These are phyloP conservation scores for Scophthalmus maximus DNA, from an alignment of 2,113 vertebrate genomes.

Conservation along the genomic window DNA sequence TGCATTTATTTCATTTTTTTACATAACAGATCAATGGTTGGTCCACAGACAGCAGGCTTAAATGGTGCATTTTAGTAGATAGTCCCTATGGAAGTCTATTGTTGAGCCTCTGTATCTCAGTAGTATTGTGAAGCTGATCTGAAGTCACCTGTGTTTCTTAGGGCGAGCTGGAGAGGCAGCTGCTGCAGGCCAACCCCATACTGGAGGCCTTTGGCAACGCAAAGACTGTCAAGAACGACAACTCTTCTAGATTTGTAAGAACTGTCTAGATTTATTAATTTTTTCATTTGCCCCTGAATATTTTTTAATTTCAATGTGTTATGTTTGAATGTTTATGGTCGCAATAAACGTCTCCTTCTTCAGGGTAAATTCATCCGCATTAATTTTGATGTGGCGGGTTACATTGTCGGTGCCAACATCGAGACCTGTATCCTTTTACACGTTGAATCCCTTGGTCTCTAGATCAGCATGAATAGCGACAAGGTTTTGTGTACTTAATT, in stretches of 20 bases:
- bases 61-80: constrained; percentile 49
- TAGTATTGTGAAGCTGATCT: constrained; percentile 39
- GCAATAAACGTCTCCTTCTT: constrained; percentile 16
- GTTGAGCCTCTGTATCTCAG: not conserved
- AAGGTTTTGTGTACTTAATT: not conserved
- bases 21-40: constrained; percentile 30
- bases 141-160: constrained; percentile 67
- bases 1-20: constrained; percentile 32
- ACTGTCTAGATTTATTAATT: not conserved
- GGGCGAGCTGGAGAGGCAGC: constrained; percentile 92
- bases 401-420: constrained; percentile 89
- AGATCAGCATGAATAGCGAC: not conserved
- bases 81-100: constrained; percentile 4
- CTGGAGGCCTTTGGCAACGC: constrained; percentile 93
- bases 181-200: constrained; percentile 93
- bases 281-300: not conserved
- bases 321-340: not conserved
- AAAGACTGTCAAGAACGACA: constrained; percentile 93
- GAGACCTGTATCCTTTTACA: constrained; percentile 87
- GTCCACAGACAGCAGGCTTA: constrained; percentile 11
- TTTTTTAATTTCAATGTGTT: not conserved
- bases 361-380: constrained; percentile 89
- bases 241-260: constrained; percentile 93
- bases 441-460: no score
- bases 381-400: constrained; percentile 87